These are phyloP conservation scores for Psittacula derbiana DNA, from an alignment of 2,797 vertebrate species.

Conservation along the genomic window DNA sequence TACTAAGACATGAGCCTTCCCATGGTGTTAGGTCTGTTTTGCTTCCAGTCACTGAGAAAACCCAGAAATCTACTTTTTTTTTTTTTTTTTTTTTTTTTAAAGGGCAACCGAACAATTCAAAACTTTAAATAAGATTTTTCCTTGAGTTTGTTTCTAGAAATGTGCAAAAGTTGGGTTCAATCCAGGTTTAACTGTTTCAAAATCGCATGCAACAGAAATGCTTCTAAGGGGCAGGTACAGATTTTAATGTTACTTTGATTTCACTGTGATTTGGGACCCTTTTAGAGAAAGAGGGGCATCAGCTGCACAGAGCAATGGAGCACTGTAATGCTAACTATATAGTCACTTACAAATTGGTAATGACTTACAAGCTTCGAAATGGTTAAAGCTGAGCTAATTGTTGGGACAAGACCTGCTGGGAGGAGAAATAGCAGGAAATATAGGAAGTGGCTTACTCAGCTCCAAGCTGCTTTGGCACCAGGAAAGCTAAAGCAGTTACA, in stretches of 20 bases:
- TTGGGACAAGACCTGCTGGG: neutral
- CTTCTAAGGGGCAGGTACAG: neutral
- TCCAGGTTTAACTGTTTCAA: neutral
- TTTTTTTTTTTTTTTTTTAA: neutral
- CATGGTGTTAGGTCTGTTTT: neutral
- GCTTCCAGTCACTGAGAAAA: neutral
- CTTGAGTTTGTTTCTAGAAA: neutral
- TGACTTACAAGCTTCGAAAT: neutral
- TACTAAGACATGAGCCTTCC: neutral
- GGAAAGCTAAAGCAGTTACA: neutral
- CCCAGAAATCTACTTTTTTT: neutral
- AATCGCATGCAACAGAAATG: neutral
- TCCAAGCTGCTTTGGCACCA: neutral
- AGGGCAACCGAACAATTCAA: neutral
- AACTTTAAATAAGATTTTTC: neutral
- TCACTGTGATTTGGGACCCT: neutral
- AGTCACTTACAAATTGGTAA: neutral
- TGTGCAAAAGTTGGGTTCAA: neutral
- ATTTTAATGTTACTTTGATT: neutral
- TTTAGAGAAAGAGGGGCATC: neutral
- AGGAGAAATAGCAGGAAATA: neutral
- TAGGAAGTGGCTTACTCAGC: neutral
- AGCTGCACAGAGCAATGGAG: neutral
- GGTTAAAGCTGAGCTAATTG: neutral
- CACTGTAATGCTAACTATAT: neutral